Evolutionary conservation across 2,888 invertebrate genomes (phyloP).

Genomic region (Maniola hyperantus): DNA sequence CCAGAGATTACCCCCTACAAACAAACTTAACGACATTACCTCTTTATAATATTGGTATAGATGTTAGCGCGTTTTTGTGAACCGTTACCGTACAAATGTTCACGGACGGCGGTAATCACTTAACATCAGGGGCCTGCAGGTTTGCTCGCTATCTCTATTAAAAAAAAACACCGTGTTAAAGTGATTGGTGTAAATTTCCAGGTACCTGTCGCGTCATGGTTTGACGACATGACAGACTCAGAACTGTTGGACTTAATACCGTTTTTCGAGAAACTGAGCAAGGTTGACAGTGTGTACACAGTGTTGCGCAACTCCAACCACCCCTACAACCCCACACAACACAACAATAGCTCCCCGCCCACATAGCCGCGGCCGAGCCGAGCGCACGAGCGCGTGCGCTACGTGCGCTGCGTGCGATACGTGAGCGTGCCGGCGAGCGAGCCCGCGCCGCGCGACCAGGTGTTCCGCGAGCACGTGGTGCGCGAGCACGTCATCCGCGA

Average conservation of each 20-base stretch:
- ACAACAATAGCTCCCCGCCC: constrained; percentile 58
- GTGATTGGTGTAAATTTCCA: constrained; percentile 59
- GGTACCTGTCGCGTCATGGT: constrained; percentile 99
- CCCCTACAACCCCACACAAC: constrained; percentile 86
- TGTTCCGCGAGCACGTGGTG: constrained; percentile 23
- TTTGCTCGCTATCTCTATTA: no score
- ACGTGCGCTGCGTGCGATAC: constrained; percentile 19
- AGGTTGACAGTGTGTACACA: constrained; percentile 98
- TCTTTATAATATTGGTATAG: no score
- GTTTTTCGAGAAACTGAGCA: constrained; percentile 98
- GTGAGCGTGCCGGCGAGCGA: constrained; percentile 9
- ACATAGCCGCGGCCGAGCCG: constrained; percentile 61
- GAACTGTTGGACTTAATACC: constrained; percentile 98
- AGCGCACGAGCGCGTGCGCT: constrained; percentile 26
- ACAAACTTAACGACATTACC: no score
- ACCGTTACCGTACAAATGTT: no score
- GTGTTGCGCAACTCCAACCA: constrained; percentile 96
- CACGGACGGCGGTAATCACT: no score
- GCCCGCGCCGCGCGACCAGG: constrained; percentile 22
- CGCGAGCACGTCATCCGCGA: constrained; percentile 24
- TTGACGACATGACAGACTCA: constrained; percentile 99
- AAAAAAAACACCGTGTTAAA: background rate
- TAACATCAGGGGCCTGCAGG: no score
- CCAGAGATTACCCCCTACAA: no score
- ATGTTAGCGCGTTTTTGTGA: background rate